Conservation (phyloP, 2,113 vertebrate genomes). For the Geococcyx californianus region DNA sequence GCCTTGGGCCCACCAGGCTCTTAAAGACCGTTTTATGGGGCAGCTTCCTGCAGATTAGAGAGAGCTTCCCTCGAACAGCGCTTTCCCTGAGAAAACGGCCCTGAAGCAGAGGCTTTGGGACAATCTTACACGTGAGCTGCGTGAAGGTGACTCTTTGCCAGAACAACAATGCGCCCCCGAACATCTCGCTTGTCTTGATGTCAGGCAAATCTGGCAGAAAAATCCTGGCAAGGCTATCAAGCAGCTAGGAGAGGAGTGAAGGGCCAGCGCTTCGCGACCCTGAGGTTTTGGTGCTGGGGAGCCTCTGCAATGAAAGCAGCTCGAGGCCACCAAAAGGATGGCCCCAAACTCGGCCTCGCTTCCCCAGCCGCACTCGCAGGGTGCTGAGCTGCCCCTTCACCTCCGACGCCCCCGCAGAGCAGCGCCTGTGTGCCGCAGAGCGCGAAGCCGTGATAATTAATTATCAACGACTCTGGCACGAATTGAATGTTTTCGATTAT, state of each 20-base stretch:
- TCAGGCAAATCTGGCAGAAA: background rate
- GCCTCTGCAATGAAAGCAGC: rapidly evolving
- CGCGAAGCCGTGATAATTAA: background rate
- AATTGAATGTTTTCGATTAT: background rate
- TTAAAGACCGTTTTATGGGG: background rate
- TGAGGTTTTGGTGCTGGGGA: background rate
- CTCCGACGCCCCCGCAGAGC: background rate
- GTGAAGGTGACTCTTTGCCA: background rate
- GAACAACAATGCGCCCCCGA: background rate
- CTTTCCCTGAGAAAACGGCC: background rate
- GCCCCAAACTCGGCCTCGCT: background rate
- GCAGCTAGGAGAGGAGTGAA: background rate
- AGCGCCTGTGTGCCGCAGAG: background rate
- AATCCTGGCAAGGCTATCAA: background rate
- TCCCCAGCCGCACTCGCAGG: no score
- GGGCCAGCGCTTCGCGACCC: background rate
- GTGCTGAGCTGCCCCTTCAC: background rate
- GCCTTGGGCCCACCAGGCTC: background rate
- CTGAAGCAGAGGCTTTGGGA: background rate
- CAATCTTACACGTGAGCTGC: background rate
- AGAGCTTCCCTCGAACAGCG: background rate
- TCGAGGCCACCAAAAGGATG: rapidly evolving
- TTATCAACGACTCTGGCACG: background rate
- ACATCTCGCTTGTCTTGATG: background rate
- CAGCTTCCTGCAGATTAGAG: background rate